Percentiles rank a stretch among this genome's conserved stretches.
Evolutionary conservation across 1,140 invertebrate genomes (phyloP).

Genomic region (Steinernema feltiae): DNA sequence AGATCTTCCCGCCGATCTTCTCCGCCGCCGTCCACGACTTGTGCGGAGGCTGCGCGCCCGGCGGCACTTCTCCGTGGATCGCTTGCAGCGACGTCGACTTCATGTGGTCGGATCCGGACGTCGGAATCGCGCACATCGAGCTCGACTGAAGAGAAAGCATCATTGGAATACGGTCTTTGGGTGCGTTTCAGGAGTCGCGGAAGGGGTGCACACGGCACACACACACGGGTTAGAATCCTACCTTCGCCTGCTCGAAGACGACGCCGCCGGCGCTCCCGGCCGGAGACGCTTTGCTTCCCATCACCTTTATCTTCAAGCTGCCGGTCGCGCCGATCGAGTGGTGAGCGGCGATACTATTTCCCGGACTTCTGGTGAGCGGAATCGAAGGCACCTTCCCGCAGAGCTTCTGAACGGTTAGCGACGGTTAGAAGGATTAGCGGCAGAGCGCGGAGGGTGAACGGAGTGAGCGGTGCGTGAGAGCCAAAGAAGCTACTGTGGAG

Average conservation of each 20-base stretch:
- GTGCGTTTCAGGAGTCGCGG: no score
- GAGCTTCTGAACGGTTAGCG: background rate
- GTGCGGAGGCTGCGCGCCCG: constrained; percentile 19
- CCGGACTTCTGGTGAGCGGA: constrained; percentile 43
- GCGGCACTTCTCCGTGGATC: constrained; percentile 26
- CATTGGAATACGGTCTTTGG: no score
- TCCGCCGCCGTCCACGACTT: constrained; percentile 38
- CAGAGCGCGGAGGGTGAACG: background rate
- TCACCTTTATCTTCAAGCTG: background rate
- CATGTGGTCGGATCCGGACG: constrained; percentile 36
- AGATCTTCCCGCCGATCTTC: constrained; percentile 48
- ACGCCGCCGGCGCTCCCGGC: background rate
- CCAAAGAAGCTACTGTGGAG: background rate
- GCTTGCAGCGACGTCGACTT: constrained; percentile 54
- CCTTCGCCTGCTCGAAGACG: constrained; percentile 10
- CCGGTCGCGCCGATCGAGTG: background rate
- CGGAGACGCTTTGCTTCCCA: background rate
- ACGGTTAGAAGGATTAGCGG: background rate
- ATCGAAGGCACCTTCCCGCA: constrained; percentile 40
- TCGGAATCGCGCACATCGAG: constrained; percentile 39
- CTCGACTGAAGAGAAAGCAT: constrained; percentile 35
- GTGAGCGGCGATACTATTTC: background rate
- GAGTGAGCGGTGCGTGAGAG: background rate
- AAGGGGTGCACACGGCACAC: background rate
- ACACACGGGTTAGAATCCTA: background rate